These are phyloP conservation scores for Microctonus aethiopoides DNA, from an alignment of 2,888 invertebrate species.

Conservation along the genomic window DNA sequence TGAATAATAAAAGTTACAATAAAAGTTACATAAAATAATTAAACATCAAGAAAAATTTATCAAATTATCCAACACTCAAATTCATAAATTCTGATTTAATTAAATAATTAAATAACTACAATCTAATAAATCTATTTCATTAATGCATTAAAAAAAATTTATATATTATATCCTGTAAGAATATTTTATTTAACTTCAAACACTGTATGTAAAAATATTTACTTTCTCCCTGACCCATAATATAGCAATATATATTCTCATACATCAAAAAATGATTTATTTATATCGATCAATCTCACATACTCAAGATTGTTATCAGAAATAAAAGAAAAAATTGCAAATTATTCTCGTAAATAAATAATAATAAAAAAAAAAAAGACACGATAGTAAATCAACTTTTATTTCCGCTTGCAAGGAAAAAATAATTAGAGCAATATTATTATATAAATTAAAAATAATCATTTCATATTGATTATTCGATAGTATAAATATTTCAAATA, in stretches of 20 bases:
- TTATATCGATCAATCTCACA: not conserved
- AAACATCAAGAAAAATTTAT: too few relatives aligned
- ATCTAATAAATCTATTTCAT: not conserved
- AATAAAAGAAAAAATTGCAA: not conserved
- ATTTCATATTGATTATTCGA: not conserved
- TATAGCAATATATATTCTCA: not conserved
- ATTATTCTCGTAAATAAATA: not conserved
- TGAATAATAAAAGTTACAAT: not conserved
- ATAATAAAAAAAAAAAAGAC: not conserved
- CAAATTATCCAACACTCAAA: too few relatives aligned
- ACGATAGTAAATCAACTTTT: not conserved
- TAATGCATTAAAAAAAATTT: not conserved
- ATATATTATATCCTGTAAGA: not conserved
- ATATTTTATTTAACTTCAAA: not conserved
- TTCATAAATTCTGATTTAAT: too few relatives aligned
- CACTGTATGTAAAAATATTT: not conserved
- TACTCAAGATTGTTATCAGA: not conserved
- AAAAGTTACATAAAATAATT: too few relatives aligned
- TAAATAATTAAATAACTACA: too few relatives aligned
- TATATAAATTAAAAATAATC: not conserved
- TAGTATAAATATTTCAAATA: not conserved
- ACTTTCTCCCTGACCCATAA: not conserved
- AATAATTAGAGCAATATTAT: not conserved
- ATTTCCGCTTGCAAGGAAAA: not conserved
- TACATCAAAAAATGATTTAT: not conserved